Evolutionary conservation across 2,888 invertebrate genomes (phyloP).

Genomic region (Myathropa florea): DNA sequence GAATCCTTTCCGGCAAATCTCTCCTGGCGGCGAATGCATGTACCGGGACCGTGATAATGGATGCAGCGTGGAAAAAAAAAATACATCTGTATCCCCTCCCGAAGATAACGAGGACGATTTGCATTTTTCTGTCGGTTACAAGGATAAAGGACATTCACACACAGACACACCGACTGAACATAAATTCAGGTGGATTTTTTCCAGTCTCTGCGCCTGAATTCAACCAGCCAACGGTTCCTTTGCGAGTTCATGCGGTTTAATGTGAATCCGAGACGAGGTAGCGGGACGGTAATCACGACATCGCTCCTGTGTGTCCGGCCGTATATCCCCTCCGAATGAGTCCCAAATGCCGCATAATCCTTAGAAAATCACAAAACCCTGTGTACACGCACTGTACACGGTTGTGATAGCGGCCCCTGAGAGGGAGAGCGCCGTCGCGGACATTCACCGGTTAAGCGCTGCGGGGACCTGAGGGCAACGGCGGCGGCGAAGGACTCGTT

Average conservation of each 20-base stretch:
- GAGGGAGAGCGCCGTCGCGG: background rate
- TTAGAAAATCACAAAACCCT: slow-evolving; percentile 56
- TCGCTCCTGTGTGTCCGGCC: slow-evolving; percentile 2
- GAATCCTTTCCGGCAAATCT: slow-evolving; percentile 30
- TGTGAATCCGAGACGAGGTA: slow-evolving; percentile 22
- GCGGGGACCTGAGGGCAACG: background rate
- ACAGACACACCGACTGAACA: background rate
- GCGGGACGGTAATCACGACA: slow-evolving; percentile 26
- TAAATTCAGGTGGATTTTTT: slow-evolving; percentile 9
- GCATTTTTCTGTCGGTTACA: slow-evolving; percentile 40
- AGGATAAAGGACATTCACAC: background rate
- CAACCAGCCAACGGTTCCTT: slow-evolving; percentile 28
- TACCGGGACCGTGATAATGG: slow-evolving; percentile 16
- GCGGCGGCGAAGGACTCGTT: background rate
- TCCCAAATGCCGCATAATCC: slow-evolving; percentile 69
- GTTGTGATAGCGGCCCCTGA: background rate
- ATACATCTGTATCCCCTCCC: background rate
- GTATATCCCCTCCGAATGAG: slow-evolving; percentile 36
- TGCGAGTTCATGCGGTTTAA: slow-evolving; percentile 35
- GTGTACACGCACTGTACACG: slow-evolving; percentile 34
- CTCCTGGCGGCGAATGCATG: slow-evolving; percentile 7
- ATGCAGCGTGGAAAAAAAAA: background rate
- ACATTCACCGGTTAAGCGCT: slow-evolving; percentile 11
- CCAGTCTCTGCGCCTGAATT: slow-evolving; percentile 17
- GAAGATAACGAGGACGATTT: slow-evolving; percentile 61